Base-by-base conservation (phyloP, 2,888 invertebrate genomes). In the Lissonota sp. region DNA sequence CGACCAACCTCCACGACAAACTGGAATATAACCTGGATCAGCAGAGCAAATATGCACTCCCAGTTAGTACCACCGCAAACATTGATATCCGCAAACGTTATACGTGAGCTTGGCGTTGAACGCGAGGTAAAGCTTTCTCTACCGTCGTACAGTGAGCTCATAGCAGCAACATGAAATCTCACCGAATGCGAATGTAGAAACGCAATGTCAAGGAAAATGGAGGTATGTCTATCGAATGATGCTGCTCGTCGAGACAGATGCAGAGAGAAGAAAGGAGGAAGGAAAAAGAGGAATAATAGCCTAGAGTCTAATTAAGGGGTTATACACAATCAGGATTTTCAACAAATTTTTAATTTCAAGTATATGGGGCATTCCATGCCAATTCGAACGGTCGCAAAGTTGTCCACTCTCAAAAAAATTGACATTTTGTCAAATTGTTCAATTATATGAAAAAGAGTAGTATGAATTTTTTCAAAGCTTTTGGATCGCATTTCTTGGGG, bases 31-130 rank as follows among this genome's bases (percentile, higher is more conserved):
- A 83, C 80, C 79, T 83, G 86, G 86, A 89, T 90, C 87, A 85
- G 83, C 82, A 86, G 78, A 85, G 88, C 86, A 90, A 90, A 90
- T 90, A 90, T 89, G 86, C 89, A 85, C 84, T 85, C 72, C 86
- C 87, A 87, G 89, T 91, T 90, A 89, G 89, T 84, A 85, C 85
- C 83, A 84, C 84, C 85, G 87, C 88, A 89, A 90, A 90, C 89
- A 89, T 88, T 87, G 89, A 88, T 87, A 86, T 83, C 83, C 72
- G 55, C 39, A 51, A 46, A 51, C 83, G 82, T 84, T 85, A 82
- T 87, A 84, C 84, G 83, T 83, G 77, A 76, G 81, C 26, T 55
- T 60, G 5, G 49, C 51, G 71, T 44, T 40, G 63, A 69, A 60
- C 10, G 10, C 72, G 58, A 70, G 62, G 63, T 57, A 66, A 64